phyloP scores from a whole-genome alignment of 2,797 vertebrate genomes.

The Neoniphon sammara region DNA sequence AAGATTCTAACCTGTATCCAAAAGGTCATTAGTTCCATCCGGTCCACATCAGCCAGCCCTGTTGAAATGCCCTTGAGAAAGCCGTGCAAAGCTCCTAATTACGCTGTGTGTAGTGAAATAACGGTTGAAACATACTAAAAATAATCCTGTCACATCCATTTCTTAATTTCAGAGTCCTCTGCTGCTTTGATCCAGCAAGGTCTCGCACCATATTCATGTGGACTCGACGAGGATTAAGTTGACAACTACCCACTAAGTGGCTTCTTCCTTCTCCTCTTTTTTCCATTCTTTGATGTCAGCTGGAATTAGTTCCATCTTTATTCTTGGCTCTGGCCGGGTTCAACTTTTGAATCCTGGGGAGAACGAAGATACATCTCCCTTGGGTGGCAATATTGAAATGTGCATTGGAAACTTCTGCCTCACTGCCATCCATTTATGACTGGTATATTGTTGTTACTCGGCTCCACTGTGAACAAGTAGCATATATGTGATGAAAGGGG shows the following conservation, averaged over 20 bases:
- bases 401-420: no score
- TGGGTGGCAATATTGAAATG: no score
- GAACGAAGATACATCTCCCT: no score
- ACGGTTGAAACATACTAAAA: neutral
- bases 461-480: neutral
- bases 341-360: no score
- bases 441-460: no score
- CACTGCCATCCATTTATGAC: no score
- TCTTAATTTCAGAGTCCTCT: neutral
- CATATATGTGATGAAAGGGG: neutral
- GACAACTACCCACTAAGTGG: neutral
- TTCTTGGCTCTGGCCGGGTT: no score
- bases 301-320: neutral
- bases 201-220: neutral
- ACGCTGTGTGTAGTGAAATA: neutral
- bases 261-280: neutral
- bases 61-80: neutral
- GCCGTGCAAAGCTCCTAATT: neutral
- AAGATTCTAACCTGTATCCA: no score
- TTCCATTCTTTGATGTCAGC: slow-evolving; percentile 2
- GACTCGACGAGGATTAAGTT: neutral
- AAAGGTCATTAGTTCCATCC: no score
- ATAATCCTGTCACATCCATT: slow-evolving; percentile 5
- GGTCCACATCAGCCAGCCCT: no score
- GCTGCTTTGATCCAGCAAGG: neutral